These are phyloP conservation scores for Hylyphantes graminicola DNA, from an alignment of 1,140 invertebrate species.

Conservation along the genomic window DNA sequence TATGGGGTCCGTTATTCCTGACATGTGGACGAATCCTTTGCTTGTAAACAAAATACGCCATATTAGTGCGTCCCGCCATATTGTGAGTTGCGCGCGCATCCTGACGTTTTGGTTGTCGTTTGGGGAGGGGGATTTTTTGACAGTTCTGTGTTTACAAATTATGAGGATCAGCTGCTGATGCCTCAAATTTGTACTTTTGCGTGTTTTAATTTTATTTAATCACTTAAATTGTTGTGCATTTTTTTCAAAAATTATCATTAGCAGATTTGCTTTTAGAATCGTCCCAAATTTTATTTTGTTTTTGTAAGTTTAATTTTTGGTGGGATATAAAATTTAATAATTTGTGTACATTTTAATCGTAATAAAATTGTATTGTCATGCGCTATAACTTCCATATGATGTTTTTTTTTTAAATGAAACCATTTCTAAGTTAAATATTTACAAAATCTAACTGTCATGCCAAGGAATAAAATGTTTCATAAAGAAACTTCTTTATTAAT, in stretches of 20 bases:
- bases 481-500: too few species aligned
- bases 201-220: background rate
- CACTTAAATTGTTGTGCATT: background rate
- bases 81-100: constrained; percentile 56
- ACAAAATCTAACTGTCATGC: too few species aligned
- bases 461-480: too few species aligned
- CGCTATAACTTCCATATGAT: too few species aligned
- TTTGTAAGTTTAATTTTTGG: background rate
- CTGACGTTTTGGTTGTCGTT: constrained; percentile 49
- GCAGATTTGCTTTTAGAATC: background rate
- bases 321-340: too few species aligned
- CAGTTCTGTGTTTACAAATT: constrained; percentile 50
- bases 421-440: too few species aligned
- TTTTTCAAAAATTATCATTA: background rate
- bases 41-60: constrained; percentile 63
- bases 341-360: too few species aligned
- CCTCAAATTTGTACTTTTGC: background rate
- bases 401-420: too few species aligned
- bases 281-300: background rate
- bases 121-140: constrained; percentile 24
- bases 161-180: background rate
- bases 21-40: constrained; percentile 57
- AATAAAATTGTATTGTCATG: too few species aligned
- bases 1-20: constrained; percentile 34
- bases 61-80: constrained; percentile 61